phyloP scores from a whole-genome alignment of 2,797 vertebrate genomes.

The Sardinella longiceps region DNA sequence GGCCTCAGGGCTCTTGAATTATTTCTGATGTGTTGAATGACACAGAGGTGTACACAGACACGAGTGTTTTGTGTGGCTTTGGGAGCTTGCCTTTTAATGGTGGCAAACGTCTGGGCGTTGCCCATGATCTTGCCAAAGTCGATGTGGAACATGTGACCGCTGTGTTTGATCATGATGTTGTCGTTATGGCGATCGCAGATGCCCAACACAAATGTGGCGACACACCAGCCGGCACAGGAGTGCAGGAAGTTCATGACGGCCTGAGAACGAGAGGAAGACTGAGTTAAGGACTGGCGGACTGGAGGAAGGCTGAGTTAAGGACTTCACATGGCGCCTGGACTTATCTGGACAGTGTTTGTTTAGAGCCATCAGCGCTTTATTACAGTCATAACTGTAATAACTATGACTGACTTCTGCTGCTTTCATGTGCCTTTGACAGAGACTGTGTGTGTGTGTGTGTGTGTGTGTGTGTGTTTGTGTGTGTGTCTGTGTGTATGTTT shows the following conservation, averaged over 20 bases:
- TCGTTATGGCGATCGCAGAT: constrained; percentile 97
- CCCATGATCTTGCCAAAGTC: constrained; percentile 95
- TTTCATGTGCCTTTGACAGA: too few species aligned
- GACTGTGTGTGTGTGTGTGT: not conserved
- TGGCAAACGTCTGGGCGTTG: constrained; percentile 91
- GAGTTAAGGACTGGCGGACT: not conserved
- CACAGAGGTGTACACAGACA: not conserved
- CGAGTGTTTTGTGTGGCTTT: not conserved
- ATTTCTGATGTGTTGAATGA: too few species aligned
- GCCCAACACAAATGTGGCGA: constrained; percentile 92
- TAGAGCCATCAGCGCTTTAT: not conserved
- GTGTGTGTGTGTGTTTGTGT: too few species aligned
- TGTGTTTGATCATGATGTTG: constrained; percentile 96
- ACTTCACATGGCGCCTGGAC: not conserved
- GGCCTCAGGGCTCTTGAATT: too few species aligned
- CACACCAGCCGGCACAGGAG: constrained; percentile 94
- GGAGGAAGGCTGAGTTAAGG: not conserved
- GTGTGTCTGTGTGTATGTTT: too few species aligned
- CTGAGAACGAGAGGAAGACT: constrained; percentile 61
- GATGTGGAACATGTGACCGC: constrained; percentile 96
- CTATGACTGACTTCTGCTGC: not conserved
- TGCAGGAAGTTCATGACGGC: constrained; percentile 95
- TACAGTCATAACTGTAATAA: not conserved
- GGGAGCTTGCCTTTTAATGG: constrained; percentile 81
- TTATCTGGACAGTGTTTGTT: not conserved